Base-by-base conservation (phyloP, 1,140 invertebrate genomes). In the Chrysoperla carnea region DNA sequence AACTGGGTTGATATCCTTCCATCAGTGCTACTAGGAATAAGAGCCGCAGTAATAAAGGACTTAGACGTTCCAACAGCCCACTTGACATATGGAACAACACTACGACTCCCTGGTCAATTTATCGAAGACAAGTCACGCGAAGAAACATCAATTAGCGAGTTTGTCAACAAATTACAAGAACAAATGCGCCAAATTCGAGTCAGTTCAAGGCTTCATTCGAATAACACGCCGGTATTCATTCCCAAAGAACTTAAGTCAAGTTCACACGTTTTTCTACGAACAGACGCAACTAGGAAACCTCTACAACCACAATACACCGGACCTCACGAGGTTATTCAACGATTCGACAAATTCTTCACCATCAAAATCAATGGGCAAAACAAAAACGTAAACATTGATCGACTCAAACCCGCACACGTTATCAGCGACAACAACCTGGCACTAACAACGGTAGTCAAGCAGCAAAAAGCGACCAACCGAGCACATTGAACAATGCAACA, bases 281-380 rank as follows among this genome's bases (percentile, higher is more conserved):
- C 50, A 37, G 58, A 56, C 29, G 46, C 43, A n/a, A 51, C 56
- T 0, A 43, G 52, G 8, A 39, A 23, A 15, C 46, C 58, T 6
- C 47, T 62, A 11, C 45, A 58, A 46, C 49, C 53, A 36, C 58
- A 28, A n/a, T n/a, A n/a, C n/a, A n/a, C n/a, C n/a, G n/a, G n/a
- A n/a, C n/a, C n/a, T n/a, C 17, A 40, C 42, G 27, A 39, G 41
- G n/a, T n/a, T n/a, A n/a, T n/a, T n/a, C n/a, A n/a, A n/a, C n/a
- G n/a, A n/a, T n/a, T 43, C 0, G 39, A 44, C 4, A 61, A 60
- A 46, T 49, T 41, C 36, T 60, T 55, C 43, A 51, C 42, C 28
- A 39, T 61, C 6, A 43, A 52, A 1, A 46, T 56, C 6, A 44
- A 48, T 13, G 53, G 48, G 1, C n/a, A n/a, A n/a, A n/a, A n/a